Percentiles rank a stretch among this genome's conserved stretches.
Evolutionary conservation across 2,113 vertebrate species (phyloP).

Genomic region (Strix aluco): DNA sequence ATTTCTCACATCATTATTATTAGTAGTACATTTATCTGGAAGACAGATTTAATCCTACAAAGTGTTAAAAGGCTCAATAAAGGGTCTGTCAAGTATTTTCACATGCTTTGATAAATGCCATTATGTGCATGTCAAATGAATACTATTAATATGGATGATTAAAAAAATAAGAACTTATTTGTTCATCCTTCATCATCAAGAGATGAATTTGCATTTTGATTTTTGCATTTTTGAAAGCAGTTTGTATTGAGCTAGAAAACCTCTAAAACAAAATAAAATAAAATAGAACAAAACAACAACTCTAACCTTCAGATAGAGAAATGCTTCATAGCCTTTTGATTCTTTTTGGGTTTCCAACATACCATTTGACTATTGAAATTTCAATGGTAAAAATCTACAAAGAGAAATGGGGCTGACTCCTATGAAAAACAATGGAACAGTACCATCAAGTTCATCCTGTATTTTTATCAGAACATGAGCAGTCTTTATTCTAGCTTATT

Average conservation of each 20-base stretch:
- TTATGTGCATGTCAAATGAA: slow-evolving; percentile 33
- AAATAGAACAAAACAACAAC: not conserved
- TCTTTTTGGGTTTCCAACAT: not conserved
- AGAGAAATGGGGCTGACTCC: not conserved
- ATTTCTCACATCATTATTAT: not conserved
- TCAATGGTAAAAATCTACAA: not conserved
- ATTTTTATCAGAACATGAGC: slow-evolving; percentile 23
- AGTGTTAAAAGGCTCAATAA: slow-evolving; percentile 43
- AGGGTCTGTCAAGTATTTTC: slow-evolving; percentile 41
- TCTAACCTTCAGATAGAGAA: not conserved
- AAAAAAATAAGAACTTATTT: slow-evolving; percentile 49
- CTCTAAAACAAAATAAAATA: not conserved
- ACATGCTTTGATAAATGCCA: slow-evolving; percentile 41
- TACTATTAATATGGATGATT: slow-evolving; percentile 50
- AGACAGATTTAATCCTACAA: slow-evolving; percentile 39
- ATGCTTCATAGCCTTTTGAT: not conserved
- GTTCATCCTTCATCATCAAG: slow-evolving; percentile 22
- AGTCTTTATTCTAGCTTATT: slow-evolving; percentile 38
- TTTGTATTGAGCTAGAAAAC: not conserved
- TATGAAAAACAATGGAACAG: not conserved
- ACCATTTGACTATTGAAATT: not conserved
- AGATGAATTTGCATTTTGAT: slow-evolving; percentile 22
- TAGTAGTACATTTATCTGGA: slow-evolving; percentile 11
- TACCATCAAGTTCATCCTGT: not conserved
- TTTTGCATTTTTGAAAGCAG: not conserved